Evolutionary conservation across 2,113 vertebrate genomes (phyloP), one percentile per base, ranked within the genome.

Genomic region (Bufo bufo): DNA sequence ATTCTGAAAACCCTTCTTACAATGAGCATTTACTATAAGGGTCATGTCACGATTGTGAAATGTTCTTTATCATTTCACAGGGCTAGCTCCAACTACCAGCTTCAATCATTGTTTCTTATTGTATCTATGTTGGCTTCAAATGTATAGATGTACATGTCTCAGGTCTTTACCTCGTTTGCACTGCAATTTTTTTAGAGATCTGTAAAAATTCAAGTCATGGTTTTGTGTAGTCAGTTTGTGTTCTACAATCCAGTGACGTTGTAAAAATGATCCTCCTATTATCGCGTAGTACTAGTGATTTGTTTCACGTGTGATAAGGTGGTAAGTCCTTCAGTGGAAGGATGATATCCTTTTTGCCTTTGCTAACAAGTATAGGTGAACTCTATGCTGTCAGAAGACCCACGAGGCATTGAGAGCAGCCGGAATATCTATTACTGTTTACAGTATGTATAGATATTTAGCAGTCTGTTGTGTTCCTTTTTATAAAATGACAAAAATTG

Each of bases 121-220:
- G 81, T 84, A 88, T 75, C 69, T 88, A 45, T 52, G 23, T 84
- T 88, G 4, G 87, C 71, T 88, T 84, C 81, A 88, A 71, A 77
- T 88, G 79, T 87, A 82, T 87, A 82, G 86, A 87, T 77, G 87
- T 88, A 88, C 63, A 88, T 83, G 87, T 88, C 87, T 88, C 87
- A 88, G 87, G 87, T 88, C 81, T 84, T 88, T 88, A 84, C 33
- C 87, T 88, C 56, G 87, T 88, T 88, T 88, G 87, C 87, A 88
- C 87, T 88, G 83, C 66, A 75, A 88, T 69, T 88, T 87, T 83
- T 77, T 88, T 58, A 84, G 81, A 66, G 59, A 88, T 78, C 72
- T 88, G 72, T 77, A 88, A 74, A 87, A 82, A 74, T 66, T 78
- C 12, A 82, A 61, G 78, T 87, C 86, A 74, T 82, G 79, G 56